These are phyloP conservation scores for Dascyllus trimaculatus DNA, from an alignment of 2,113 vertebrate genomes.

Conservation along the genomic window DNA sequence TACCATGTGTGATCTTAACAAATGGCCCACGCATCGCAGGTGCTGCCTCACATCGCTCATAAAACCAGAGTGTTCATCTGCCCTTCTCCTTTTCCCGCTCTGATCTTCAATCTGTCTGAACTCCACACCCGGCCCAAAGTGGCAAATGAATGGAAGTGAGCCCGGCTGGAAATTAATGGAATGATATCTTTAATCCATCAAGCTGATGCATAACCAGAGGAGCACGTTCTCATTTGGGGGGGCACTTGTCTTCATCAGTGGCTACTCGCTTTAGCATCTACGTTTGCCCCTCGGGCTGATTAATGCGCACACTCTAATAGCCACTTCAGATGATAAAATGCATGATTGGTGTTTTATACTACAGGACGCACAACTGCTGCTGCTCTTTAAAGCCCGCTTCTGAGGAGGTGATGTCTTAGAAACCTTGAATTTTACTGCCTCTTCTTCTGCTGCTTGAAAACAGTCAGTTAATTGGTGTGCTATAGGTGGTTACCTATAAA, in stretches of 20 bases:
- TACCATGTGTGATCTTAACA: conserved; percentile 56
- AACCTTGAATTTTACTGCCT: background rate
- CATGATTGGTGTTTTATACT: conserved; percentile 74
- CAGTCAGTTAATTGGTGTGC: conserved; percentile 16
- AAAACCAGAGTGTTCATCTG: conserved; percentile 56
- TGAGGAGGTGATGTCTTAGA: background rate
- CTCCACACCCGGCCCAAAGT: conserved; percentile 63
- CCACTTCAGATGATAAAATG: conserved; percentile 78
- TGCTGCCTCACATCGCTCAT: conserved; percentile 66
- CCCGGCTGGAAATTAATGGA: conserved; percentile 77
- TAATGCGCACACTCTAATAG: conserved; percentile 75
- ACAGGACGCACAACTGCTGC: conserved; percentile 41
- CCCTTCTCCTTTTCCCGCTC: conserved; percentile 33
- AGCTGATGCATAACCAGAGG: conserved; percentile 77
- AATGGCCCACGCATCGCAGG: conserved; percentile 50
- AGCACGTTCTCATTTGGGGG: conserved; percentile 64
- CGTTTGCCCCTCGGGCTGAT: conserved; percentile 74
- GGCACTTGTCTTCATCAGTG: conserved; percentile 83
- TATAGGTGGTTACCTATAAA: conserved; percentile 7
- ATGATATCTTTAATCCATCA: conserved; percentile 81
- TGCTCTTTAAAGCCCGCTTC: conserved; percentile 40
- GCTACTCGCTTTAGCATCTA: conserved; percentile 72
- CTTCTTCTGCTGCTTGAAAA: conserved; percentile 15
- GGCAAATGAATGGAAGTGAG: conserved; percentile 75
- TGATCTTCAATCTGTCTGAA: conserved; percentile 57